Percentiles rank a stretch among this genome's conserved stretches.
These are phyloP conservation scores for Plotosus lineatus DNA, from an alignment of 2,113 vertebrate genomes.

Conservation along the genomic window DNA sequence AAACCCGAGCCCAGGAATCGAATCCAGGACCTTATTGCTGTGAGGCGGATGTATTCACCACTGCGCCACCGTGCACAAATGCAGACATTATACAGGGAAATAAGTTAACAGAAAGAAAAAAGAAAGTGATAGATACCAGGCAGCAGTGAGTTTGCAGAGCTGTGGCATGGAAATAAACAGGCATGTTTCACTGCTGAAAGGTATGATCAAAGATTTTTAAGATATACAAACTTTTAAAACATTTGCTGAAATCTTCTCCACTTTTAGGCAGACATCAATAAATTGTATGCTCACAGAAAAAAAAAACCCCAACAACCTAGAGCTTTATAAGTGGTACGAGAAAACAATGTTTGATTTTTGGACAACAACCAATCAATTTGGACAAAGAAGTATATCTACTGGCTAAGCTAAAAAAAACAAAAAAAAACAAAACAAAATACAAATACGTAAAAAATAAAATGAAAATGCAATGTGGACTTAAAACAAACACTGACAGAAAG, in stretches of 20 bases:
- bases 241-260: neutral
- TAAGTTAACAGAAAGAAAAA: neutral
- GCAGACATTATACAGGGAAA: slow-evolving; percentile 1
- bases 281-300: neutral
- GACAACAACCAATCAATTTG: neutral
- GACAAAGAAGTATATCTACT: neutral
- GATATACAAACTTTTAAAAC: neutral
- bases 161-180: neutral
- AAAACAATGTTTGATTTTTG: neutral
- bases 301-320: neutral
- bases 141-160: neutral
- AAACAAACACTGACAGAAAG: neutral
- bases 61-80: slow-evolving; percentile 5
- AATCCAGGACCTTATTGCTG: too few relatives aligned
- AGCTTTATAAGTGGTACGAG: neutral
- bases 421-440: neutral
- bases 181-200: neutral
- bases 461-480: neutral
- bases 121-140: neutral
- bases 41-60: too few relatives aligned
- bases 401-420: neutral
- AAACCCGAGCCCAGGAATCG: too few relatives aligned
- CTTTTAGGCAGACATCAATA: neutral
- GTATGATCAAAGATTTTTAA: neutral
- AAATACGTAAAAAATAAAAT: neutral